Conservation (phyloP, 2,113 vertebrate species). For the Pollachius pollachius region DNA sequence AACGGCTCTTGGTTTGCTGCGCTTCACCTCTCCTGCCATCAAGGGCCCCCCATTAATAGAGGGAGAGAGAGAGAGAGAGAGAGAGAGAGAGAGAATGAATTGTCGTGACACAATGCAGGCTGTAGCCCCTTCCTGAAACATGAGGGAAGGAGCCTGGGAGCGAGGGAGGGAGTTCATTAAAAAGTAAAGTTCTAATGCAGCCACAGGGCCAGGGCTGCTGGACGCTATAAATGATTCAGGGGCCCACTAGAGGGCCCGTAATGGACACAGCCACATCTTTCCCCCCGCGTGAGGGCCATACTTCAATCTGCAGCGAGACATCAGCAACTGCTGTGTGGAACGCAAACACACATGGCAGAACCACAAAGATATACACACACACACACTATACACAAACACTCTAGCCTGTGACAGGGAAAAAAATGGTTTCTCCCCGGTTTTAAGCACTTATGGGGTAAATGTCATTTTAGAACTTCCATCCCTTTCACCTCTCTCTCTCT, state of each 20-base stretch:
- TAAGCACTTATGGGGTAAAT: slow-evolving; percentile 39
- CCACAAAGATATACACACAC: slow-evolving; percentile 17
- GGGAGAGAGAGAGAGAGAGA: slow-evolving; percentile 1
- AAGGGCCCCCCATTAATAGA: slow-evolving; percentile 22
- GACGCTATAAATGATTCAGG: slow-evolving; percentile 67
- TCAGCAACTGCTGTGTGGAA: slow-evolving; percentile 20
- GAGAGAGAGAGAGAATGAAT: neutral
- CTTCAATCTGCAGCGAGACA: slow-evolving; percentile 31
- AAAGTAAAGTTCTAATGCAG: slow-evolving; percentile 62
- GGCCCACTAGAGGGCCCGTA: slow-evolving; percentile 43
- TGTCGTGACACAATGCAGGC: slow-evolving; percentile 25
- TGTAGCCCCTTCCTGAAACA: slow-evolving; percentile 4
- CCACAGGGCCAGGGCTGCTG: slow-evolving; percentile 27
- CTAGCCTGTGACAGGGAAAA: slow-evolving; percentile 1
- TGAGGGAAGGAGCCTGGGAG: slow-evolving; percentile 11
- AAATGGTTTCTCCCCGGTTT: slow-evolving; percentile 24
- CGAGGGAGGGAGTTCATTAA: slow-evolving; percentile 52
- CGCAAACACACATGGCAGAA: slow-evolving; percentile 1
- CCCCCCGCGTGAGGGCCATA: slow-evolving; percentile 36
- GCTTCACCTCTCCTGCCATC: slow-evolving; percentile 18
- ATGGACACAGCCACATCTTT: slow-evolving; percentile 49
- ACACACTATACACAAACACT: slow-evolving; percentile 27
- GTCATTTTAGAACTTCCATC: slow-evolving; percentile 31
- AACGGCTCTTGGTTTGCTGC: slow-evolving; percentile 13
- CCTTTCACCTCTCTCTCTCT: neutral